Percentiles rank a stretch among this genome's conserved stretches.
These are phyloP conservation scores for Pipistrellus pipistrellus DNA, from an alignment of 2,797 vertebrate genomes.

Conservation along the genomic window DNA sequence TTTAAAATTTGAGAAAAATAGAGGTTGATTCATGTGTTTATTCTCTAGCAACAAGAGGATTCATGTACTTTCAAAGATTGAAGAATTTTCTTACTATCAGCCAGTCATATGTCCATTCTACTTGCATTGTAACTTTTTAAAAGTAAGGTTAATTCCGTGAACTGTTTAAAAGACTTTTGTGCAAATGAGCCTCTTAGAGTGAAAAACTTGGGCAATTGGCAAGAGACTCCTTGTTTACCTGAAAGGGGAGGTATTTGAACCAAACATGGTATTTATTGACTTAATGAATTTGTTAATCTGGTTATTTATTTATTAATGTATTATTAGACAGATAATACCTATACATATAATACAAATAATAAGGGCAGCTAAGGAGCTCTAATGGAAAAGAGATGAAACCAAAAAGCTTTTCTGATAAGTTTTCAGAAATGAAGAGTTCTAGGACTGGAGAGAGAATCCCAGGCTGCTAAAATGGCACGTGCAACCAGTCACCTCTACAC, in stretches of 20 bases:
- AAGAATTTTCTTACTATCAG: not conserved
- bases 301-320: conserved; percentile 21
- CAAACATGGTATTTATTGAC: not conserved
- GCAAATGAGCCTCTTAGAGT: not conserved
- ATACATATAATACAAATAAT: not conserved
- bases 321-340: not conserved
- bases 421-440: not conserved
- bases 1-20: not conserved
- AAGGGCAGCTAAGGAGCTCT: not conserved
- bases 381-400: not conserved
- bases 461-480: not conserved
- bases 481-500: not conserved
- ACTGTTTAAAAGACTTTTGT: conserved; percentile 19
- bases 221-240: not conserved
- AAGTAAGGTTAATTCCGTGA: not conserved
- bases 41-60: not conserved
- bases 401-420: not conserved
- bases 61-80: not conserved
- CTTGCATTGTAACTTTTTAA: conserved; percentile 11
- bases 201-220: not conserved
- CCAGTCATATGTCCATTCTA: not conserved
- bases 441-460: not conserved
- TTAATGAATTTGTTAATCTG: conserved; percentile 20
- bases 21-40: not conserved
- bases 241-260: not conserved